Evolutionary conservation across 2,113 vertebrate species (phyloP).

Genomic region (Gasterosteus nipponicus): DNA sequence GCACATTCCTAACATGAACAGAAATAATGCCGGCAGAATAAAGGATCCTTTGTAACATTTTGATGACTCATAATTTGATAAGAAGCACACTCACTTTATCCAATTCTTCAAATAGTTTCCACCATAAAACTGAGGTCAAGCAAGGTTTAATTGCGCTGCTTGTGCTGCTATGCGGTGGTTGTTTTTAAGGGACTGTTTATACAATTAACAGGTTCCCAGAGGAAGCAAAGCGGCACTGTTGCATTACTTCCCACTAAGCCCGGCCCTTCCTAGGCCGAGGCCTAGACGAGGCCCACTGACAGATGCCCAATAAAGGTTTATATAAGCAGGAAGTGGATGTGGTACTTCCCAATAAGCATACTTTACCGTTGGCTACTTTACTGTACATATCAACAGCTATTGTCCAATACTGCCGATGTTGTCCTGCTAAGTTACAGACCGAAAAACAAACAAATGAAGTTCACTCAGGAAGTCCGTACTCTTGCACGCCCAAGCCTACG

Average conservation of each 20-base stretch:
- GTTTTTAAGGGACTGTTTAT: slow-evolving; percentile 66
- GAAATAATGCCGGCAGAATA: slow-evolving; percentile 29
- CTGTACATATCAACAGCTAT: background rate
- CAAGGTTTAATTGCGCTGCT: slow-evolving; percentile 36
- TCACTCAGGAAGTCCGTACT: too few relatives aligned
- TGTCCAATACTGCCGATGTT: background rate
- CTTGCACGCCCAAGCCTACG: too few relatives aligned
- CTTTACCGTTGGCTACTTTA: background rate
- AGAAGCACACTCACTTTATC: slow-evolving; percentile 8
- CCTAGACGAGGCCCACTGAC: slow-evolving; percentile 52
- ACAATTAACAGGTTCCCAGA: slow-evolving; percentile 75
- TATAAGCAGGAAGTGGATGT: background rate
- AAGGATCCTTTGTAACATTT: slow-evolving; percentile 18
- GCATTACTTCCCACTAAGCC: slow-evolving; percentile 74
- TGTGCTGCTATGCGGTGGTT: slow-evolving; percentile 56
- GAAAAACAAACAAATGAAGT: background rate
- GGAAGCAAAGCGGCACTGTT: slow-evolving; percentile 72
- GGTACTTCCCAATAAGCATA: background rate
- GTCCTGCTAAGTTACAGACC: background rate
- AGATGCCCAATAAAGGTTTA: slow-evolving; percentile 6
- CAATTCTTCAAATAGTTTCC: slow-evolving; percentile 39
- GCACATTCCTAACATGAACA: slow-evolving; percentile 2
- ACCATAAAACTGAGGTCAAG: slow-evolving; percentile 35
- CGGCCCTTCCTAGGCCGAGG: slow-evolving; percentile 59
- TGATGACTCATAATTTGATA: slow-evolving; percentile 21